A percentile compares a stretch with the other conserved stretches of the same genome.
These are phyloP conservation scores for Eupelmus urozonus DNA, from an alignment of 2,888 invertebrate species.

Conservation along the genomic window DNA sequence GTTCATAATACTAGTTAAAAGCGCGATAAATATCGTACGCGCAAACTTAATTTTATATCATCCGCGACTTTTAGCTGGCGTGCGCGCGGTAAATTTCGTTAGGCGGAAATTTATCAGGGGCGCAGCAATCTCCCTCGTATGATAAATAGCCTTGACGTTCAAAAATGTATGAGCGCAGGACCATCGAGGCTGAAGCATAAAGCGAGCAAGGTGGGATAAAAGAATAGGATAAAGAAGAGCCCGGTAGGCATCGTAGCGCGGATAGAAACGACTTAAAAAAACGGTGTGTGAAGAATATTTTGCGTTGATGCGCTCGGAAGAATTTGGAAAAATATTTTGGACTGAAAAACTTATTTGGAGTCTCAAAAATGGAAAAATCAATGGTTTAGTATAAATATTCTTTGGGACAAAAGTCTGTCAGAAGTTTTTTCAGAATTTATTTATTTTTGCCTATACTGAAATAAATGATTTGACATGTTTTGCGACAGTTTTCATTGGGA, in stretches of 20 bases:
- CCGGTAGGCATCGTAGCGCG: conserved; percentile 48
- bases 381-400: no score
- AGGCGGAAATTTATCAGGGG: conserved; percentile 48
- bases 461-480: no score
- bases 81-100: conserved; percentile 36
- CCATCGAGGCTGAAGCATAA: not conserved
- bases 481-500: no score
- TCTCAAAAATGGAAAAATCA: no score
- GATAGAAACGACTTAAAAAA: conserved; percentile 36
- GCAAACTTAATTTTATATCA: conserved; percentile 52
- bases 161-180: conserved; percentile 29
- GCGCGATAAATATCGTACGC: conserved; percentile 45
- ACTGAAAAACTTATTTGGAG: no score
- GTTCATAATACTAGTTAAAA: conserved; percentile 8
- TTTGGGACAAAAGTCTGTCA: no score
- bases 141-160: conserved; percentile 40
- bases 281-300: not conserved
- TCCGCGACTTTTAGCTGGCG: conserved; percentile 25
- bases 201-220: no score
- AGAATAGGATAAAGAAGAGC: conserved; percentile 15
- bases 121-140: conserved; percentile 27
- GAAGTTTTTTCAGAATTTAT: no score
- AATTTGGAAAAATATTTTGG: no score
- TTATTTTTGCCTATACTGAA: no score
- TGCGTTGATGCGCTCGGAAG: not conserved